A percentile compares a stretch with the other conserved stretches of the same genome.
Conservation (phyloP, 92 coral and sea anemone species). For the Anthopleura xanthogrammica region DNA sequence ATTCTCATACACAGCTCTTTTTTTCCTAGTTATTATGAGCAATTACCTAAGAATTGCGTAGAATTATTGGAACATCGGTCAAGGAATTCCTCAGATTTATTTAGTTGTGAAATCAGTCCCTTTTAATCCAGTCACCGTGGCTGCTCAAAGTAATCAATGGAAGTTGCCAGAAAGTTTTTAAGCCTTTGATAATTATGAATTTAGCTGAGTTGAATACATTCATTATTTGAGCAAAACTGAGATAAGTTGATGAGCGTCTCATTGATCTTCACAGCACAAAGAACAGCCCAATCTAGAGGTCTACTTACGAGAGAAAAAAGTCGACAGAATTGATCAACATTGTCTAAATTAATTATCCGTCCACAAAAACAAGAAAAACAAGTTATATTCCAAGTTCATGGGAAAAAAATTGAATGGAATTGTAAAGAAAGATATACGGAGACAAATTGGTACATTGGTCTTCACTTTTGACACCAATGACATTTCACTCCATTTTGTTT, state of each 20-base stretch:
- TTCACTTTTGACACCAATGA: not conserved
- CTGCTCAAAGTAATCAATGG: not conserved
- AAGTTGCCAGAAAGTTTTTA: not conserved
- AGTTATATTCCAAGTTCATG: not conserved
- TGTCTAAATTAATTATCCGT: not conserved
- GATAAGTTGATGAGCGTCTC: not conserved
- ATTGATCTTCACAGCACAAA: not conserved
- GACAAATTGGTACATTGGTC: slow-evolving; percentile 6
- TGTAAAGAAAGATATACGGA: not conserved
- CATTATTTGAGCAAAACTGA: not conserved
- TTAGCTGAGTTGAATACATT: not conserved
- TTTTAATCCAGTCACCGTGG: slow-evolving; percentile 4
- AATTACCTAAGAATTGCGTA: not conserved
- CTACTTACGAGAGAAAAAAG: not conserved
- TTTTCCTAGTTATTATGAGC: not conserved
- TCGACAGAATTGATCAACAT: not conserved
- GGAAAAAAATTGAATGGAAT: not conserved
- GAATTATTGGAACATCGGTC: not conserved
- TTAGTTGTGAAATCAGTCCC: not conserved
- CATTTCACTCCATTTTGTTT: not conserved
- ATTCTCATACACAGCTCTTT: not conserved
- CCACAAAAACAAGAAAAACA: not conserved
- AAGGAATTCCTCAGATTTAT: not conserved
- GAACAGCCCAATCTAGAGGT: not conserved
- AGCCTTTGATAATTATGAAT: not conserved